A percentile compares a stretch with the other conserved stretches of the same genome.
Conservation (phyloP, 2,113 vertebrate genomes). For the Origma solitaria region DNA sequence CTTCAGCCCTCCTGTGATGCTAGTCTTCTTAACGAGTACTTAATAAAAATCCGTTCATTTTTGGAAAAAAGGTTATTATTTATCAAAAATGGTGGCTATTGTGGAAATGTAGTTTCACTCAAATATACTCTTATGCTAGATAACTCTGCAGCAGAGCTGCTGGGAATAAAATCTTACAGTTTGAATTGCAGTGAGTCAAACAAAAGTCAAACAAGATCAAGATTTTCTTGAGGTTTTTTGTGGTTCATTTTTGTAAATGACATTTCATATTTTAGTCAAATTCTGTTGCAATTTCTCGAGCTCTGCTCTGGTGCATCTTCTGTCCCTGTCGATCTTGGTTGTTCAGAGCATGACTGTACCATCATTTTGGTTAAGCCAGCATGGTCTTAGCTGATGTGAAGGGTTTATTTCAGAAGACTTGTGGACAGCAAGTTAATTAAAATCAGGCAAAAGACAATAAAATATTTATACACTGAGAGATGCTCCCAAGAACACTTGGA, state of each 20-base stretch:
- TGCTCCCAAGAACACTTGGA: neutral
- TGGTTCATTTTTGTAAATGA: neutral
- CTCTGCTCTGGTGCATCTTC: neutral
- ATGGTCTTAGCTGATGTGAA: neutral
- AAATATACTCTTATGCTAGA: neutral
- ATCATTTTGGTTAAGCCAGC: neutral
- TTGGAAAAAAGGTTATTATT: neutral
- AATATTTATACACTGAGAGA: neutral
- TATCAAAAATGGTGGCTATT: neutral
- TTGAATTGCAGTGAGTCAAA: neutral
- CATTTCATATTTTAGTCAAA: neutral
- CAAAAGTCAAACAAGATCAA: neutral
- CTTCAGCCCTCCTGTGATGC: neutral
- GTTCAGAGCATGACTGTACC: neutral
- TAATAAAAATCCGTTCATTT: neutral
- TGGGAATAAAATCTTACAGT: neutral
- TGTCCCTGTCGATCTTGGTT: neutral
- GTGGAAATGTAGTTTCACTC: neutral
- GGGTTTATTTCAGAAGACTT: neutral
- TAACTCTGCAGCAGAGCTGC: neutral
- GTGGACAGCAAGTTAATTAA: neutral
- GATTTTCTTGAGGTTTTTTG: neutral
- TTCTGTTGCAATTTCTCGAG: neutral
- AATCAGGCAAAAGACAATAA: neutral
- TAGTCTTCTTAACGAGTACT: neutral